Base-by-base conservation (phyloP, 2,797 vertebrate species). In the Chaetodon trifasciatus region DNA sequence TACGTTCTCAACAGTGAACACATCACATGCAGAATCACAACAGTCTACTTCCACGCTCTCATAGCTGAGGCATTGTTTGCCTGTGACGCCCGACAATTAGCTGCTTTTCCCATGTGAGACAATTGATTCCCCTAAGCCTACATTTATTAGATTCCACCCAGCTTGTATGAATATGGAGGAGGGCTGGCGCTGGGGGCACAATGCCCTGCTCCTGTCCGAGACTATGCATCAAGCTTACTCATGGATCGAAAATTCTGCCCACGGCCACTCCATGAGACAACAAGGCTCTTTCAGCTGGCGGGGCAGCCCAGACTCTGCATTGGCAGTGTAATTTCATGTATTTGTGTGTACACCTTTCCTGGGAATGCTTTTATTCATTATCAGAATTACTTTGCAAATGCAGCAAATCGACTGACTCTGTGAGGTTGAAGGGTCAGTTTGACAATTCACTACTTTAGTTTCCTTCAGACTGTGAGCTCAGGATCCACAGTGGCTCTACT, bases 121-220 rank as follows among this genome's bases (percentile, higher is more conserved):
- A 89, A 90, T 84, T 49, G 81, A 74, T 82, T 87, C 86, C 72
- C 83, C 84, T 68, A 17, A 93, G 84, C 90, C 93, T 16, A 90
- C 90, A 66, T 92, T 88, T 85, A 91, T 92, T 89, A 92, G 90
- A 93, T 94, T 94, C 91, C 89, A 16, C 89, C 91, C 85, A 81
- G 80, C 76, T 87, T 74, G 83, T 87, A 94, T 94, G 94, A 94
- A 94, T 94, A 94, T 94, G 93, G 81, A 94, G 91, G 82, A 93
- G 86, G 66, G 66, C 64, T 35, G 71, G 79, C 44, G 16, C 65
- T 71, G 44, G 46, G 79, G 81, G 81, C 86, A 94, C 92, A 94
- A 93, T 89, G 91, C 83, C 84, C 82, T 49, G 47, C 86, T 90
- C 85, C 91, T 93, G 83, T 93, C 87, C 57, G 5, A 61, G 50